Base-by-base conservation (phyloP, 2,797 vertebrate genomes). In the Protosalanx chinensis region DNA sequence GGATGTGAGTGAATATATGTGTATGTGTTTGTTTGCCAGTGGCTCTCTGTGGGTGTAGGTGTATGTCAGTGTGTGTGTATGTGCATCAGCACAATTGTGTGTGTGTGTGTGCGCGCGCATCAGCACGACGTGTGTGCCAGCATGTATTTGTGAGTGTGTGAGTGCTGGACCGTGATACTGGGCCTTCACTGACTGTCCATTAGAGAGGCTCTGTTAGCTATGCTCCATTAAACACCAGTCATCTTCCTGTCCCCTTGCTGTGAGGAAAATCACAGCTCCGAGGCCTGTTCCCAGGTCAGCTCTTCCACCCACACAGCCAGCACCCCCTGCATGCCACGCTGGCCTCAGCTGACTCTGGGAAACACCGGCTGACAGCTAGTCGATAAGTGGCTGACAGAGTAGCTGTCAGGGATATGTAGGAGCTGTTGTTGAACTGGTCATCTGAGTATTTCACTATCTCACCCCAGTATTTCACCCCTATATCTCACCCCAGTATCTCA, bases 191-290 rank as follows among this genome's bases (percentile, higher is more conserved):
- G 7, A 15, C 20, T 60, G 33, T 33, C 46, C 59, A 59, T 57
- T 68, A 20, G 20, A 46, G n/a, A 33, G 30, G 66, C 5, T 4
- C 67, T 53, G 66, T 57, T 65, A 46, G 67, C 59, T 56, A 66
- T 41, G 53, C 37, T 51, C 46, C 65, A 68, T 69, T 69, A 64
- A 62, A 72, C 51, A 33, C 35, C 67, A 62, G 29, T 63, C 53
- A 65, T 53, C 60, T 69, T 7, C 35, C 66, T 29, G 32, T 37
- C 65, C 23, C 56, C 67, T 41, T 49, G 23, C 69, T 63, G 27
- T 7, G n/a, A 68, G 46, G 35, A 37, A 29, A 32, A 16, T 33
- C 30, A 41, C 33, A 64, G 37, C 18, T 67, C 46, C 6, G 51
- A 16, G 41, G 15, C 41, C 41, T 30, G 41, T 10, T 23, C 65